These are phyloP conservation scores for Callopanchax toddi DNA, from an alignment of 2,113 vertebrate genomes.

Conservation along the genomic window DNA sequence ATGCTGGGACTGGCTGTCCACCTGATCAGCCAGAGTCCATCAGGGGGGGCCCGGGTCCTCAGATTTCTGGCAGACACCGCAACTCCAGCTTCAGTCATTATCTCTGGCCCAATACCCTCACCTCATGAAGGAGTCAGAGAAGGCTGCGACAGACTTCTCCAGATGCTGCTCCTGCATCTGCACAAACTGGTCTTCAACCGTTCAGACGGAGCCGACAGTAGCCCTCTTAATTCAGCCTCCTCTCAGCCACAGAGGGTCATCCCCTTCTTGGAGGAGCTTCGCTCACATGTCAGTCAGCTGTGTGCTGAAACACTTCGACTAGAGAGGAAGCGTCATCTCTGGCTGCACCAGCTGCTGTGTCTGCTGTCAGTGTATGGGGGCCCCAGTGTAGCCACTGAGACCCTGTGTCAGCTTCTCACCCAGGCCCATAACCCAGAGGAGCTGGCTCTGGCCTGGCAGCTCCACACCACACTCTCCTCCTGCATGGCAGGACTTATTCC, in stretches of 20 bases:
- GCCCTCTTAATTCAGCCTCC: slow-evolving; percentile 50
- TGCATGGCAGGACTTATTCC: slow-evolving; percentile 85
- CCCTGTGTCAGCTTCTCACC: slow-evolving; percentile 87
- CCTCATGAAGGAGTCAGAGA: slow-evolving; percentile 89
- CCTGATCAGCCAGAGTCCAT: slow-evolving; percentile 89
- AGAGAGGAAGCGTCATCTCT: slow-evolving; percentile 89
- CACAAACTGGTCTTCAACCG: slow-evolving; percentile 91
- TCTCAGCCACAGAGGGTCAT: slow-evolving; percentile 77
- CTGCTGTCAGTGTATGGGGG: slow-evolving; percentile 88
- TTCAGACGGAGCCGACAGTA: slow-evolving; percentile 70
- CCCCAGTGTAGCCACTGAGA: slow-evolving; percentile 87
- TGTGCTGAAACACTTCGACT: slow-evolving; percentile 87
- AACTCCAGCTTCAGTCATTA: slow-evolving; percentile 89
- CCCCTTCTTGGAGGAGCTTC: slow-evolving; percentile 90
- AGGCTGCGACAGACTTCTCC: slow-evolving; percentile 90
- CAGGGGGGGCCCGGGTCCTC: slow-evolving; percentile 85
- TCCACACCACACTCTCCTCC: slow-evolving; percentile 86
- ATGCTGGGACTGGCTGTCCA: slow-evolving; percentile 88
- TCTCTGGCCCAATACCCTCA: slow-evolving; percentile 82
- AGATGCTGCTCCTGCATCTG: slow-evolving; percentile 89
- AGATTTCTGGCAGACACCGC: slow-evolving; percentile 90
- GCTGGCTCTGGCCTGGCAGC: slow-evolving; percentile 87
- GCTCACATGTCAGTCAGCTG: slow-evolving; percentile 83
- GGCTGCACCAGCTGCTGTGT: slow-evolving; percentile 91
- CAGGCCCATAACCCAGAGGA: slow-evolving; percentile 87